Evolutionary conservation across 1,140 invertebrate species (phyloP), one percentile per base, ranked within the genome.

Genomic region (Drosophila ananassae): DNA sequence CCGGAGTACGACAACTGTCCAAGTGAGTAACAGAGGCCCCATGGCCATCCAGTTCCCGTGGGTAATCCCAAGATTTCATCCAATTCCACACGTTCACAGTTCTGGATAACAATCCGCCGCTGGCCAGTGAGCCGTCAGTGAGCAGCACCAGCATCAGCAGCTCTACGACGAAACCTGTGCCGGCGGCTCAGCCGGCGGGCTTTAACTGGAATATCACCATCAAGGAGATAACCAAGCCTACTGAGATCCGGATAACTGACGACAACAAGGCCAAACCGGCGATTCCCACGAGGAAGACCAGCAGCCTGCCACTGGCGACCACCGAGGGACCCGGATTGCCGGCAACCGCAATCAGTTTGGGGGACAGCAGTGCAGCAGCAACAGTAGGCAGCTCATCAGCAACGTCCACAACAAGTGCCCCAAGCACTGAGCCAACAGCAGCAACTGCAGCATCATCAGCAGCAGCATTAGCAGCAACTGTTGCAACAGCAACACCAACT

Each of bases 1-100:
- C 96, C 95, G 2, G 94, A 95, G 79, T 96, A 96, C 87, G 95
- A 96, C 78, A 95, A 96, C 92, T 96, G 96, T 91, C 95, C 95
- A 39, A 37, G 93, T 94, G 92, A 94, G 93, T 94, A 90, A 4
- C 34, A 3, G 57, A 25, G 10, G 44, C 17, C 37, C 7, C 17
- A 3, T 25, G 39, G 25, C n/a, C 24, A 47, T 10, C 13, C 13
- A 44, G 25, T 58, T 37, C 13, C 6, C 9, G 44, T 47, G 17
- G 9, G 6, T 60, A 53, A 55, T 25, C 17, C 44, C 21, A 39
- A 25, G 10, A 10, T 25, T 50, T 28, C 8, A 10, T 7, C 22
- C 58, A 12, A 39, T 21, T 12, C n/a, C 4, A 37, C 21, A 22
- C 21, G 17, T 17, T 21, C 44, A 21, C 55, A 89, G 83, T 89